A percentile compares a stretch with the other conserved stretches of the same genome.
These are phyloP conservation scores for Emmelina monodactyla DNA, from an alignment of 2,888 invertebrate species.

Conservation along the genomic window DNA sequence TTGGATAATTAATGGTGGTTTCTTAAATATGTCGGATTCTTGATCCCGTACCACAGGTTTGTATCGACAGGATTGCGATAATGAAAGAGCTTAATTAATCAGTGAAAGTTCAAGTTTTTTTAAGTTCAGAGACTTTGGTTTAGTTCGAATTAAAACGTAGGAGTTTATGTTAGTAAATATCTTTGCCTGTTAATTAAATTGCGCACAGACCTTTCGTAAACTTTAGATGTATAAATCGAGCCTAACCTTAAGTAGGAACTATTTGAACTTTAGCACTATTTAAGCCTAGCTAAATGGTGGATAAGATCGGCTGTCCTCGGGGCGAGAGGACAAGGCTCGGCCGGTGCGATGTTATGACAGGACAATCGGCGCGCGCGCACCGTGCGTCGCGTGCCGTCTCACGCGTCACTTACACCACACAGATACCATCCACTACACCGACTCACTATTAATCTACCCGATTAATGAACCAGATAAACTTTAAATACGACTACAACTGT, in stretches of 20 bases:
- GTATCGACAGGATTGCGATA: not conserved
- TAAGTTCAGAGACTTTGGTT: too few species aligned
- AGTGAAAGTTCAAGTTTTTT: not conserved
- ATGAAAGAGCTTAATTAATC: not conserved
- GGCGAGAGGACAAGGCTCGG: too few species aligned
- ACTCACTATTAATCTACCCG: constrained; percentile 61
- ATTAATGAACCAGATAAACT: constrained; percentile 61
- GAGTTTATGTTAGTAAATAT: too few species aligned
- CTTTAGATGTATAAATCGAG: too few species aligned
- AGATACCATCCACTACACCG: constrained; percentile 43
- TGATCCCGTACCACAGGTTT: constrained; percentile 35
- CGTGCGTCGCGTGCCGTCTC: constrained; percentile 31
- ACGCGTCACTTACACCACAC: not conserved
- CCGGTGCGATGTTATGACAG: constrained; percentile 8
- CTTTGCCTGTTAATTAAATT: too few species aligned
- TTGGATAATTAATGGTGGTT: constrained; percentile 61
- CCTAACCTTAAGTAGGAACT: too few species aligned
- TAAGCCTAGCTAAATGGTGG: too few species aligned
- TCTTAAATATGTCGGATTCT: constrained; percentile 54
- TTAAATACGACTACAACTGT: constrained; percentile 58
- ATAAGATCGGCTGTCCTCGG: too few species aligned
- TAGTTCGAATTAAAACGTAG: too few species aligned
- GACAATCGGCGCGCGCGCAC: not conserved
- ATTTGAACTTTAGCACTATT: too few species aligned
- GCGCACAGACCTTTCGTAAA: too few species aligned